Percentiles rank a stretch among this genome's conserved stretches.
Conservation (phyloP, 2,888 invertebrate species). For the Acanthacorydalis orientalis region DNA sequence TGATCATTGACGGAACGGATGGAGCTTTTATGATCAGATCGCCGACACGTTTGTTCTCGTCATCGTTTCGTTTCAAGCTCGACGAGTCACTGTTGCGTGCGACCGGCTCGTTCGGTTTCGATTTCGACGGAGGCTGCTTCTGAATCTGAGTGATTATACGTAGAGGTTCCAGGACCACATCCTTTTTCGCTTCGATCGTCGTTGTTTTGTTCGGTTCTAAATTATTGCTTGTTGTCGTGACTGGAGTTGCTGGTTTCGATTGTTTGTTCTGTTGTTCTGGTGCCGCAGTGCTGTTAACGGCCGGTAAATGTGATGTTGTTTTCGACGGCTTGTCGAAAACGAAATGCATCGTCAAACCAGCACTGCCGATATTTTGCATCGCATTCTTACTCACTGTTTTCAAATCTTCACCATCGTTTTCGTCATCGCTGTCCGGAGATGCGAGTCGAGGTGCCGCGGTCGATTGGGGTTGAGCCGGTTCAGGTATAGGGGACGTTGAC, state of each 20-base stretch:
- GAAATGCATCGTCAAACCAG: slow-evolving; percentile 47
- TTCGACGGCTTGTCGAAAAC: slow-evolving; percentile 30
- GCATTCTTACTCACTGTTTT: slow-evolving; percentile 39
- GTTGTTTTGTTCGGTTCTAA: background rate
- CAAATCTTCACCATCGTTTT: slow-evolving; percentile 17
- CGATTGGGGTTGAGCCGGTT: slow-evolving; percentile 4
- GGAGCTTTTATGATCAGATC: slow-evolving; percentile 10
- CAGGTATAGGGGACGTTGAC: slow-evolving; percentile 1
- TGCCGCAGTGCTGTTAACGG: slow-evolving; percentile 8
- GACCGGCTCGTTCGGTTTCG: background rate
- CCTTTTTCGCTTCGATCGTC: background rate
- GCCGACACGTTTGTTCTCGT: background rate
- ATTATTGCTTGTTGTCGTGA: slow-evolving; percentile 3
- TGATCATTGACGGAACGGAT: background rate
- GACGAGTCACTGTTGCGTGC: background rate
- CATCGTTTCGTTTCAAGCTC: background rate
- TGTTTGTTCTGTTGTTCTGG: background rate
- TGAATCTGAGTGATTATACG: slow-evolving; percentile 1
- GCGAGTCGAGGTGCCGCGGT: slow-evolving; percentile 11
- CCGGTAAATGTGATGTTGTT: slow-evolving; percentile 21
- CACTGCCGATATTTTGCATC: slow-evolving; percentile 48
- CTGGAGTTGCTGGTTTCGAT: slow-evolving; percentile 7
- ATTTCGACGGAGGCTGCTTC: background rate
- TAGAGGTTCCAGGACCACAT: background rate
- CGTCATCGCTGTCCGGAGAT: slow-evolving; percentile 10